phyloP scores from a whole-genome alignment of 2,113 vertebrate species.

The Coptodon bakossiorum region DNA sequence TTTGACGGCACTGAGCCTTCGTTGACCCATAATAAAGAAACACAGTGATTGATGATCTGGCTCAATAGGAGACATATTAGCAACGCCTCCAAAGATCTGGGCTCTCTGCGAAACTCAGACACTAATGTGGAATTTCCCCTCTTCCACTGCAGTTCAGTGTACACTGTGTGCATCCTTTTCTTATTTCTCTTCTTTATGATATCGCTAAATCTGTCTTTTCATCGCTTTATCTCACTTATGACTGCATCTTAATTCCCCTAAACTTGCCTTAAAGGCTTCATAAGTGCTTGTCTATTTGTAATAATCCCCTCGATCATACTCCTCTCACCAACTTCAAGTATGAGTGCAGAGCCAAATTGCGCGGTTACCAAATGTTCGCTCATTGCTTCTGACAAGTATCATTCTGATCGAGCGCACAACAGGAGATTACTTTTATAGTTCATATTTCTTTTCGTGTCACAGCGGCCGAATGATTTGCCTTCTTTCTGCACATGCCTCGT shows the following conservation, averaged over 20 bases:
- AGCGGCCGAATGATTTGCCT: background rate
- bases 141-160: constrained; percentile 18
- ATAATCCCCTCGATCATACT: background rate
- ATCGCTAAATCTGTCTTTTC: background rate
- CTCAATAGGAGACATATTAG: constrained; percentile 14
- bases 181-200: background rate
- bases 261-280: background rate
- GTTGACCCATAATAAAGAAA: constrained; percentile 11
- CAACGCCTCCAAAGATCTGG: constrained; percentile 23
- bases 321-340: background rate
- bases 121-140: constrained; percentile 59
- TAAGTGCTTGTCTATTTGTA: background rate
- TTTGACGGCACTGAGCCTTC: background rate
- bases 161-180: background rate
- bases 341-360: background rate
- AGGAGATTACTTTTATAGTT: background rate
- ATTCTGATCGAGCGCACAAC: background rate
- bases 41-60: constrained; percentile 4
- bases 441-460: background rate
- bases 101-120: constrained; percentile 34
- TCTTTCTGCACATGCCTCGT: background rate
- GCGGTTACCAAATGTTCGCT: constrained; percentile 1
- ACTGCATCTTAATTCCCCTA: background rate
- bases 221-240: background rate
- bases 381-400: background rate